Evolutionary conservation across 2,888 invertebrate species (phyloP).

Genomic region (Rugalucina vietnamica): DNA sequence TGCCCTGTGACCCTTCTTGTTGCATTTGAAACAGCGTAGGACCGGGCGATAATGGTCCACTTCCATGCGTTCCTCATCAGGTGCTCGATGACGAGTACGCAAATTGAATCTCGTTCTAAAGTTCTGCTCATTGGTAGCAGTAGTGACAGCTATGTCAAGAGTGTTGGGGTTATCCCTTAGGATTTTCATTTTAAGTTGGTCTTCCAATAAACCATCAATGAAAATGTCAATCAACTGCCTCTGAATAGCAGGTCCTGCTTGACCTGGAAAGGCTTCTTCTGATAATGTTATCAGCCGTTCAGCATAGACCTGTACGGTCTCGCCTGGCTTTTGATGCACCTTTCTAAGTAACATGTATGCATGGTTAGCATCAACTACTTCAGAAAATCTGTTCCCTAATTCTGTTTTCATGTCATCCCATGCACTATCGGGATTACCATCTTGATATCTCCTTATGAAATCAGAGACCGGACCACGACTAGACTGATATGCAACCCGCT

Average conservation of each 20-base stretch:
- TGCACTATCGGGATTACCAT: not conserved
- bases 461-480: constrained; percentile 28
- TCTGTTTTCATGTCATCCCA: constrained; percentile 21
- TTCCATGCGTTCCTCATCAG: not conserved
- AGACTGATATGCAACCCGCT: constrained; percentile 36
- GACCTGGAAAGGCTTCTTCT: constrained; percentile 40
- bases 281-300: constrained; percentile 31
- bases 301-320: constrained; percentile 39
- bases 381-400: constrained; percentile 30
- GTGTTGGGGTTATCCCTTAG: constrained; percentile 26
- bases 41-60: not conserved
- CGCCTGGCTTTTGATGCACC: constrained; percentile 28
- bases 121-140: constrained; percentile 33
- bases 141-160: constrained; percentile 7
- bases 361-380: constrained; percentile 35
- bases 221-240: constrained; percentile 29
- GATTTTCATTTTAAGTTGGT: constrained; percentile 39
- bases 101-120: constrained; percentile 36
- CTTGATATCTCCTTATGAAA: constrained; percentile 33
- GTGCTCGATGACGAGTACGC: not conserved
- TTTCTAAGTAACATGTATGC: constrained; percentile 32
- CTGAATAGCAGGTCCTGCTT: constrained; percentile 2
- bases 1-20: not conserved
- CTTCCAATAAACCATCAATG: constrained; percentile 28
- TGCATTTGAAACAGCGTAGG: not conserved